phyloP scores from a whole-genome alignment of 2,113 vertebrate genomes.

The Aspidoscelis tigris region DNA sequence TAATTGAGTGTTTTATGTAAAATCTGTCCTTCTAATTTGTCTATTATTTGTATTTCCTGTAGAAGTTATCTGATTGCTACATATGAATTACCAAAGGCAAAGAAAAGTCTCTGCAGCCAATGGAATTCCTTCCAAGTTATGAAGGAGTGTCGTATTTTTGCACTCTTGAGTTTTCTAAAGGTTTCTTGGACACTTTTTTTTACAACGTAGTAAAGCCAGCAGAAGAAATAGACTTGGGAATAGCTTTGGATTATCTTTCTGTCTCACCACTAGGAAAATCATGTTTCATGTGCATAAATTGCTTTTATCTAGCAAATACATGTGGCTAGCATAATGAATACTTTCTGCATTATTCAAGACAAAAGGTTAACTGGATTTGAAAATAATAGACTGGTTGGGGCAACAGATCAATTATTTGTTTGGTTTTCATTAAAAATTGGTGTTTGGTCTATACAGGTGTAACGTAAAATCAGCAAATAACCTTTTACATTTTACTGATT shows the following conservation, averaged over 20 bases:
- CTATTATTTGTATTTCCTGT: slow-evolving; percentile 64
- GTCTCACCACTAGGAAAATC: slow-evolving; percentile 75
- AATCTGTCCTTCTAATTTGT: slow-evolving; percentile 53
- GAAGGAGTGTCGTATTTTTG: slow-evolving; percentile 71
- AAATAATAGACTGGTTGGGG: slow-evolving; percentile 63
- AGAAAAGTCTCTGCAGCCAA: slow-evolving; percentile 67
- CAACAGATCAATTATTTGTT: slow-evolving; percentile 60
- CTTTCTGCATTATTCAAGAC: slow-evolving; percentile 75
- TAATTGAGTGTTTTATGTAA: neutral
- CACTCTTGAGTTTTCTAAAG: slow-evolving; percentile 73
- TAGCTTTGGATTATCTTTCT: slow-evolving; percentile 73
- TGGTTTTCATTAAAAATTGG: slow-evolving; percentile 55
- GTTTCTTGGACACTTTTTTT: slow-evolving; percentile 70
- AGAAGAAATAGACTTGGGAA: slow-evolving; percentile 68
- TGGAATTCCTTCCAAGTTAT: slow-evolving; percentile 70
- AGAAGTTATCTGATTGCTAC: slow-evolving; percentile 88
- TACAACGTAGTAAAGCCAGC: slow-evolving; percentile 77
- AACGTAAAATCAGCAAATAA: slow-evolving; percentile 79
- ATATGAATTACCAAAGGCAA: slow-evolving; percentile 77
- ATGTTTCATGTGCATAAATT: slow-evolving; percentile 71
- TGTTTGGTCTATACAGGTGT: slow-evolving; percentile 75
- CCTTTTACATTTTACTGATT: slow-evolving; percentile 78
- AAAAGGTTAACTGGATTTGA: slow-evolving; percentile 70
- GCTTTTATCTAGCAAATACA: slow-evolving; percentile 74
- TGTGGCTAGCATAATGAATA: slow-evolving; percentile 72